Evolutionary conservation across 1,140 invertebrate genomes (phyloP), one percentile per base, ranked within the genome.

Genomic region (Meloidogyne exigua): DNA sequence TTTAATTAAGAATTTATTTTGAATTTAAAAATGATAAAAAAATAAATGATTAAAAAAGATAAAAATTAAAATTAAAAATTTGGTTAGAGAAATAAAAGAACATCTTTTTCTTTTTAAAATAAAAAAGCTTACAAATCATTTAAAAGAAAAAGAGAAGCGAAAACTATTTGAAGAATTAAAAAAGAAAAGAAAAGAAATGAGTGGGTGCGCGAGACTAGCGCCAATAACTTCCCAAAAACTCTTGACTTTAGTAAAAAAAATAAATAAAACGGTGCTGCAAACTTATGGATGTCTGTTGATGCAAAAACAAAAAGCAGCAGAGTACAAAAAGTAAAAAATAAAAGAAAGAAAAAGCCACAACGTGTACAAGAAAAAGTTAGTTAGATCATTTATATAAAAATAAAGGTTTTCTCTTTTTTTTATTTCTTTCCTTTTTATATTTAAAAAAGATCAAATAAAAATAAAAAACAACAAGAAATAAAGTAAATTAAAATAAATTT

Each of bases 251-350:
- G n/a, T 15, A 49, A n/a, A 57, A 57, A n/a, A n/a, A n/a, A n/a
- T n/a, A n/a, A n/a, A n/a, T n/a, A n/a, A n/a, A 57, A 18, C n/a
- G n/a, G 49, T 57, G 49, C 49, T 57, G 49, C 49, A 57, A 57
- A 57, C 49, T 57, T 57, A n/a, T n/a, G 49, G 49, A 57, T n/a
- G 49, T 57, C 49, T 57, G 49, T 57, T 57, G 49, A 57, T 57
- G 49, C 49, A 57, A 57, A 49, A 49, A 39, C 9, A 39, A 49
- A n/a, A n/a, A 18, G 44, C 2, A 49, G 44, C 44, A 49, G 44
- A 49, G 44, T 49, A 49, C 44, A 49, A 49, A n/a, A 57, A 57
- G 49, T 7, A 57, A n/a, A 57, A 57, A 4, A 18, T 5, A 57
- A 39, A 39, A 39, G 10, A 10, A 9, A 10, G 10, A 10, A 10